A percentile compares a stretch with the other conserved stretches of the same genome.
phyloP scores from a whole-genome alignment of 2,113 vertebrate genomes.

The Dicrurus megarhynchus region DNA sequence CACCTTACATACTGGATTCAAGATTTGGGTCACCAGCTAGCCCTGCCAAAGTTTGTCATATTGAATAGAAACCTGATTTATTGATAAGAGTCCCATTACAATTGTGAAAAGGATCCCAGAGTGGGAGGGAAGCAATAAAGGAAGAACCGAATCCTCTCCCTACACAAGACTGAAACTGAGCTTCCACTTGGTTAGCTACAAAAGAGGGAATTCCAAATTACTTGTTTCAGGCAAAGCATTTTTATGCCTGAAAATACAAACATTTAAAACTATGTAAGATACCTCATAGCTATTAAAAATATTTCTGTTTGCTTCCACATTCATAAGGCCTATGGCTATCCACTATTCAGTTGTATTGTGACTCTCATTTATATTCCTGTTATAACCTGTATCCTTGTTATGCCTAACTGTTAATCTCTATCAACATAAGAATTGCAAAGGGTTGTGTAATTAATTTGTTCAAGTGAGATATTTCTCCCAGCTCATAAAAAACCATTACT shows the following conservation, averaged over 20 bases:
- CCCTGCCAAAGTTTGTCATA: neutral
- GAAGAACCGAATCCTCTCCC: neutral
- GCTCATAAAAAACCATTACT: neutral
- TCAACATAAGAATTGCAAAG: neutral
- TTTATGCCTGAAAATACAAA: neutral
- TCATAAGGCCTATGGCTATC: neutral
- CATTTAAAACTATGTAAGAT: neutral
- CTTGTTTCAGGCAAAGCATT: neutral
- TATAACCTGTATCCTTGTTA: neutral
- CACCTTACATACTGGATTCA: neutral
- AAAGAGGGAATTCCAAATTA: neutral
- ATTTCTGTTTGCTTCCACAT: neutral
- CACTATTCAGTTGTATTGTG: neutral
- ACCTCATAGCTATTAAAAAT: neutral
- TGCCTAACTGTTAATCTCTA: neutral
- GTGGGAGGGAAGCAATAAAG: neutral
- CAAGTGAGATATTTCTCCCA: neutral
- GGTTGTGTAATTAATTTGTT: neutral
- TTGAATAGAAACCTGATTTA: neutral
- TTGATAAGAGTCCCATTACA: neutral
- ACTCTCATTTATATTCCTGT: neutral
- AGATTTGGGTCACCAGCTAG: neutral
- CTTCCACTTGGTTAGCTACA: neutral
- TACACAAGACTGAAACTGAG: neutral
- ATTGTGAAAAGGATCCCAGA: neutral